phyloP scores from a whole-genome alignment of 2,797 vertebrate species.

The Falco columbarius region DNA sequence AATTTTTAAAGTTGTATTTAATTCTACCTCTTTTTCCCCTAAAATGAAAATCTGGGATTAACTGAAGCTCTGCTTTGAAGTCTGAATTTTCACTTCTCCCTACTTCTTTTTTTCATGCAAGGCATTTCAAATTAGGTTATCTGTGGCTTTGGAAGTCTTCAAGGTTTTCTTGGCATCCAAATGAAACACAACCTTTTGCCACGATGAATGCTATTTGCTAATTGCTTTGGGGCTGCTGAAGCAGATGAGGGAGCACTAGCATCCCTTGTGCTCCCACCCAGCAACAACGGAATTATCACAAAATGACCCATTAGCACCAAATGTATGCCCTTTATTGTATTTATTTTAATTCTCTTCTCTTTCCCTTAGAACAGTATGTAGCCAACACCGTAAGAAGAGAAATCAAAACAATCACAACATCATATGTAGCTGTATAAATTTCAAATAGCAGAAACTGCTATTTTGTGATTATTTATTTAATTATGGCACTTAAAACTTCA shows the following conservation, averaged over 20 bases:
- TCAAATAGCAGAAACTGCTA: not conserved
- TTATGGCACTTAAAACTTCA: not conserved
- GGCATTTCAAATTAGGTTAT: not conserved
- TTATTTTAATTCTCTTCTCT: not conserved
- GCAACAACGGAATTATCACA: not conserved
- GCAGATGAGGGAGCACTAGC: not conserved
- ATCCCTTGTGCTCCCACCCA: not conserved
- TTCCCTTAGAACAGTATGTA: not conserved
- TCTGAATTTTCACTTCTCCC: not conserved
- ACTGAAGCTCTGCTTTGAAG: not conserved
- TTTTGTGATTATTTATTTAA: not conserved
- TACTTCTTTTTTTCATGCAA: not conserved
- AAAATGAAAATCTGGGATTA: not conserved
- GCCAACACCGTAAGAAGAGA: not conserved
- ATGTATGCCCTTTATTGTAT: not conserved
- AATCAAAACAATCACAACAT: not conserved
- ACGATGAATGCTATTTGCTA: not conserved
- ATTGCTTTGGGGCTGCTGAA: not conserved
- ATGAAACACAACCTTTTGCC: not conserved
- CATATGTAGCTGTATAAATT: not conserved
- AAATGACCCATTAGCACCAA: not conserved
- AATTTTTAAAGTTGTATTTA: not conserved
- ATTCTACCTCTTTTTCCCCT: not conserved
- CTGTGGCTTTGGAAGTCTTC: not conserved
- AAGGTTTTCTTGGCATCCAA: not conserved